Evolutionary conservation across 1,140 invertebrate species (phyloP), one percentile per base, ranked within the genome.

Genomic region (Listronotus bonariensis): DNA sequence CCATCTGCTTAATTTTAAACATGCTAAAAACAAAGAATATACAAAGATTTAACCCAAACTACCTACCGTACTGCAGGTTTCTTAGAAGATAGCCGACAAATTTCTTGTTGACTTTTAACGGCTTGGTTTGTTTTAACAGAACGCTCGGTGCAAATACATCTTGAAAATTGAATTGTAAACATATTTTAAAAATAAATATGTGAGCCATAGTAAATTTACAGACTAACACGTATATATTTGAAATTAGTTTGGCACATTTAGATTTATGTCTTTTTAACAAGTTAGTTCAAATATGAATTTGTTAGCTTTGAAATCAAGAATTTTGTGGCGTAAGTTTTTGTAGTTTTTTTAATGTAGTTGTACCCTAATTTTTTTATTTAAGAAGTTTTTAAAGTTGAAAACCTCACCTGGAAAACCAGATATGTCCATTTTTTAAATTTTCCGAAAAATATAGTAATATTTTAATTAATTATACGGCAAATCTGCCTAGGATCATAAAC

Each of bases 61-160:
- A 34, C 48, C 56, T 58, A 58, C 42, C 56, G 45, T 34, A 4
- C 20, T 56, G 18, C 6, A 34, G 7, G 14, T 26, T 58, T 58
- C 56, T 58, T 18, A 58, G 56, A 58, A 58, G 56, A 58, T 57
- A 18, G 43, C 56, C 56, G 56, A 58, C 56, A 36, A 49, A 20
- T 11, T 15, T 38, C 45, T 36, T 58, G 56, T 58, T 58, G 46
- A 58, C 56, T 48, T 38, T 48, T 58, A 58, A 58, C 56, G 56
- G 56, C 56, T 58, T 41, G 43, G 56, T 58, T 58, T 58, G 56
- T 58, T 58, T 58, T 58, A 58, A 58, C 56, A 58, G 43, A 58
- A 58, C 56, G 48, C 56, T 58, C 38, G 56, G 56, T 26, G 56
- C 56, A 58, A 58, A 58, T 58, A 58, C 56, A n/a, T 58, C 48